Evolutionary conservation across 2,797 vertebrate species (phyloP).

Genomic region (Chiroxiphia lanceolata): DNA sequence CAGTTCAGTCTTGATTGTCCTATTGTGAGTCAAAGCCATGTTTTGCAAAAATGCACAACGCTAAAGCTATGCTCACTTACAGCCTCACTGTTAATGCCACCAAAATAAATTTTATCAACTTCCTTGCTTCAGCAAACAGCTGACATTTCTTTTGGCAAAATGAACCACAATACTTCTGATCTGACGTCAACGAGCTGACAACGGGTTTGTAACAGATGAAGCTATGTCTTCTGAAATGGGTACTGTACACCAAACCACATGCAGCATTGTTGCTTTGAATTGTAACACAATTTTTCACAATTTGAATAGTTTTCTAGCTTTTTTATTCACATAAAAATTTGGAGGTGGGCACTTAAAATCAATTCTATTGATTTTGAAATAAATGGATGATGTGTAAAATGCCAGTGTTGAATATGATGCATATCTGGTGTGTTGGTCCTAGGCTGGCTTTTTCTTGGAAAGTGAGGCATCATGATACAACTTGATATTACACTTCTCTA

Average conservation of each 20-base stretch:
- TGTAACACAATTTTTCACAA: not conserved
- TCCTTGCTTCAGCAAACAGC: conserved; percentile 38
- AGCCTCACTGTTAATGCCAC: conserved; percentile 45
- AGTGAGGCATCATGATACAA: not conserved
- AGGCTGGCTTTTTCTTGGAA: not conserved
- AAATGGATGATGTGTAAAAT: not conserved
- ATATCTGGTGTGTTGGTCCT: not conserved
- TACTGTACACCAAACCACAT: not conserved
- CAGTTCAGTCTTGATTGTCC: conserved; percentile 64
- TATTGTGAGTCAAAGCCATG: conserved; percentile 50
- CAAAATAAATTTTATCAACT: conserved; percentile 45
- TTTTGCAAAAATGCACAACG: conserved; percentile 2
- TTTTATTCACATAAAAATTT: not conserved
- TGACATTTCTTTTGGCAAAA: conserved; percentile 50
- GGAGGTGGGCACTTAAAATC: not conserved
- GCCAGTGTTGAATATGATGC: not conserved
- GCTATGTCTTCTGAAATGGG: not conserved
- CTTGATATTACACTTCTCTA: not conserved
- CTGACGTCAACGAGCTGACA: conserved; percentile 48
- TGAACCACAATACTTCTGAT: conserved; percentile 18
- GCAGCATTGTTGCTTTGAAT: not conserved
- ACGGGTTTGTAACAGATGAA: not conserved
- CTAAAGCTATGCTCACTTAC: conserved; percentile 52
- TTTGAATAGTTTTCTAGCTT: not conserved
- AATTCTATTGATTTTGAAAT: not conserved